Percentiles rank a stretch among this genome's conserved stretches.
Evolutionary conservation across 2,888 invertebrate genomes (phyloP).

Genomic region (Drepanosiphum platanoidis): DNA sequence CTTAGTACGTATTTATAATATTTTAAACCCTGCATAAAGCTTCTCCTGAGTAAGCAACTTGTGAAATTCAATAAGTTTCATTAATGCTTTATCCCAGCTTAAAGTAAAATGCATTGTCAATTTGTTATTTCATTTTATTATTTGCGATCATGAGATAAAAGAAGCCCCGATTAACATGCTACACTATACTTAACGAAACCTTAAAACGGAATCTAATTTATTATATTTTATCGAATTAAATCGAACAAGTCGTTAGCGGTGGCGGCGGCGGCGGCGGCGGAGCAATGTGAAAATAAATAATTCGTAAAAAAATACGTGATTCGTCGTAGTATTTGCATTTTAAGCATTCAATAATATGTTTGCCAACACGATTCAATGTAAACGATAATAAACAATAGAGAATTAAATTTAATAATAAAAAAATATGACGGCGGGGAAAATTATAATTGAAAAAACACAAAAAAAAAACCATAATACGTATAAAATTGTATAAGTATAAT

Average conservation of each 20-base stretch:
- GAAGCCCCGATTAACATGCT: constrained; percentile 42
- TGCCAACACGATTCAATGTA: neutral
- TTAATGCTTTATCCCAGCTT: constrained; percentile 40
- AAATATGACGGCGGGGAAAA: too few relatives aligned
- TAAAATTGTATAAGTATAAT: neutral
- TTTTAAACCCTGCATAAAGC: constrained; percentile 20
- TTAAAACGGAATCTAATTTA: constrained; percentile 34
- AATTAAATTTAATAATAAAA: too few relatives aligned
- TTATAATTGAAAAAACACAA: too few relatives aligned
- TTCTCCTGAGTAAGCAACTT: constrained; percentile 27
- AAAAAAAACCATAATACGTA: neutral
- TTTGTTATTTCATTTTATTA: constrained; percentile 37
- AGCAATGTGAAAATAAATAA: neutral
- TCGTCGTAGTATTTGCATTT: too few relatives aligned
- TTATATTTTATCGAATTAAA: constrained; percentile 40
- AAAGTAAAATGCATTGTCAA: constrained; percentile 20
- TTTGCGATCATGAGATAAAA: constrained; percentile 35
- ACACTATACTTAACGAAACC: constrained; percentile 30
- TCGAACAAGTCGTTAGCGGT: constrained; percentile 14
- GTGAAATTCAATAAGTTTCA: constrained; percentile 30
- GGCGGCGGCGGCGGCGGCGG: too few relatives aligned
- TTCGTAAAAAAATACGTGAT: too few relatives aligned
- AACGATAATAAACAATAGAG: too few relatives aligned
- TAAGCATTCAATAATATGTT: neutral
- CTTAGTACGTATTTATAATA: neutral